These are phyloP conservation scores for Drosophila rhopaloa DNA, from an alignment of 1,140 invertebrate species.

Conservation along the genomic window DNA sequence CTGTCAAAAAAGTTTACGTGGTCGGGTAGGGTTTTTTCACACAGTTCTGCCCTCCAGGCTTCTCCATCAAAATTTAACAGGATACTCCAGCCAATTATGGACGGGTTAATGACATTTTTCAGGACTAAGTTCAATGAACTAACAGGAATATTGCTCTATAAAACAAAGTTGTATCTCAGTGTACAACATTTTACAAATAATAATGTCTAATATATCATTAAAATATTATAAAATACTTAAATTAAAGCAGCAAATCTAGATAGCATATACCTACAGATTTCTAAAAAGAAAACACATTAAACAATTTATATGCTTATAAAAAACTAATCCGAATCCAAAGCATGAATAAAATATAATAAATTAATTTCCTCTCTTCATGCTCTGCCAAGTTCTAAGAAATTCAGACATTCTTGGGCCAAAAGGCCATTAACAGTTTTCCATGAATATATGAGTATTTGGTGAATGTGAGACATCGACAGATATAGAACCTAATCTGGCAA, in stretches of 20 bases:
- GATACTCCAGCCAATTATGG: not conserved
- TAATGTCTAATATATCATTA: no score
- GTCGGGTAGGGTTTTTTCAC: not conserved
- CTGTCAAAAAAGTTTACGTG: slow-evolving; percentile 69
- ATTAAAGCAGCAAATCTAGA: no score
- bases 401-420: not conserved
- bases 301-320: no score
- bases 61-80: not conserved
- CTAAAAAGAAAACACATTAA: not conserved
- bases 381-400: not conserved
- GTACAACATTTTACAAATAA: no score
- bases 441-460: not conserved
- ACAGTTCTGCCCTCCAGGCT: slow-evolving; percentile 1
- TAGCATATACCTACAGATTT: no score
- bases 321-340: fast-evolving
- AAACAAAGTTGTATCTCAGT: not conserved
- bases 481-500: slow-evolving; percentile 33
- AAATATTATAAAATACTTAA: no score
- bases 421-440: slow-evolving; percentile 4
- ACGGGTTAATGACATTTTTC: not conserved
- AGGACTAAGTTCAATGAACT: not conserved
- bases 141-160: not conserved
- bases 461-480: slow-evolving; percentile 7
- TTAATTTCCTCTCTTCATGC: not conserved
- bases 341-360: slow-evolving; percentile 9